A percentile compares a stretch with the other conserved stretches of the same genome.
Conservation (phyloP, 2,888 invertebrate genomes). For the Emesis castigata region DNA sequence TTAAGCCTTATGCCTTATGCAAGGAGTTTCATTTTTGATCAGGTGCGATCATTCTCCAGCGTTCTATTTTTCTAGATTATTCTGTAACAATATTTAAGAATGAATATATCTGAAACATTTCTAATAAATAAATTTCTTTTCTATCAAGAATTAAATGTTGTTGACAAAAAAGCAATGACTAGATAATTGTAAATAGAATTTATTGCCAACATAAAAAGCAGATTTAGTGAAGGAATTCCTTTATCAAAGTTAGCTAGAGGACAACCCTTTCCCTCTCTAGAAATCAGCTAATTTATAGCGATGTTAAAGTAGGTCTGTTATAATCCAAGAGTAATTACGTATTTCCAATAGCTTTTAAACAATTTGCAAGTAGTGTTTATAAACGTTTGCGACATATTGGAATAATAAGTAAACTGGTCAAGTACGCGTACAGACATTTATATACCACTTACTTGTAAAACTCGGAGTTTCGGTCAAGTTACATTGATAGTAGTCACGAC, state of each 20-base stretch:
- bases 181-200: neutral
- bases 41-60: too few species aligned
- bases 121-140: neutral
- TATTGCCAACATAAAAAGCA: neutral
- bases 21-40: too few species aligned
- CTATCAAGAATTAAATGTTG: neutral
- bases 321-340: neutral
- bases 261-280: constrained; percentile 2
- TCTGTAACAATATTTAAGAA: too few species aligned
- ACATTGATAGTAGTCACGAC: too few species aligned
- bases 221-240: neutral
- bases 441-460: too few species aligned
- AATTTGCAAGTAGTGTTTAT: neutral
- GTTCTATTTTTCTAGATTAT: too few species aligned
- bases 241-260: neutral
- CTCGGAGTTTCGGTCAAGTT: too few species aligned
- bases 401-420: too few species aligned
- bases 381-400: too few species aligned
- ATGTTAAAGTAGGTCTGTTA: neutral
- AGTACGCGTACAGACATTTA: too few species aligned
- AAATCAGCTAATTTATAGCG: neutral
- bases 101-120: neutral
- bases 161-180: neutral
- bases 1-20: too few species aligned
- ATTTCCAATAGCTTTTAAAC: neutral